These are phyloP conservation scores for Caenorhabditis sp. DNA, from an alignment of 2,888 invertebrate genomes.

Conservation along the genomic window DNA sequence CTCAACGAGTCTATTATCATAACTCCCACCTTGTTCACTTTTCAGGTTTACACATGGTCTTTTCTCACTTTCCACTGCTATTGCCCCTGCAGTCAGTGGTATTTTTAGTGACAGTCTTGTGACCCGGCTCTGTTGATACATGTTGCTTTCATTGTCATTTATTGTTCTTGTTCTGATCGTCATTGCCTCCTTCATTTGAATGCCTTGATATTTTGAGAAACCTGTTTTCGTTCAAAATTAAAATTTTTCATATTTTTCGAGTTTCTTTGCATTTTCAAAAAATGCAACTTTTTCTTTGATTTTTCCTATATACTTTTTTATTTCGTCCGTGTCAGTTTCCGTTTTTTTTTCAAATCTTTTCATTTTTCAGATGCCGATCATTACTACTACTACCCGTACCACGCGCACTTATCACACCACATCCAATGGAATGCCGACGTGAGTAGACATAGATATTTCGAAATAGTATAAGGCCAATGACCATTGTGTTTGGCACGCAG, in stretches of 20 bases:
- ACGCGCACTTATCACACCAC: constrained; percentile 63
- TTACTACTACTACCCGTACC: constrained; percentile 62
- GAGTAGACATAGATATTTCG: constrained; percentile 31
- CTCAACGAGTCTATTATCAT: constrained; percentile 16
- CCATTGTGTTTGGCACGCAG: constrained; percentile 24
- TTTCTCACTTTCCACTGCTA: not conserved
- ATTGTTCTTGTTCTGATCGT: no score
- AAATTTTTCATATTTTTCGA: no score
- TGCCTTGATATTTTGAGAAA: no score
- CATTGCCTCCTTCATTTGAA: no score
- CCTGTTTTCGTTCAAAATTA: no score
- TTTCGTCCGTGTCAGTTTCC: no score
- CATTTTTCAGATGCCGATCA: constrained; percentile 60
- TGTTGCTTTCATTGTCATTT: constrained; percentile 14
- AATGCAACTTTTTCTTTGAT: not conserved
- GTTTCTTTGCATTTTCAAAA: not conserved
- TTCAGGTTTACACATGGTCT: constrained; percentile 3
- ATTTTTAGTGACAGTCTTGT: constrained; percentile 14
- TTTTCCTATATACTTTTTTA: not conserved
- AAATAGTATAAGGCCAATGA: constrained; percentile 22
- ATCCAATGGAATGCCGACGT: constrained; percentile 44
- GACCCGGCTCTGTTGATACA: not conserved
- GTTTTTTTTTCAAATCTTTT: not conserved
- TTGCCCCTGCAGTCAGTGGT: constrained; percentile 3
- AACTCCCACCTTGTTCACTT: constrained; percentile 10